These are phyloP conservation scores for Linnaemya tessellans DNA, from an alignment of 2,888 invertebrate genomes.

Conservation along the genomic window DNA sequence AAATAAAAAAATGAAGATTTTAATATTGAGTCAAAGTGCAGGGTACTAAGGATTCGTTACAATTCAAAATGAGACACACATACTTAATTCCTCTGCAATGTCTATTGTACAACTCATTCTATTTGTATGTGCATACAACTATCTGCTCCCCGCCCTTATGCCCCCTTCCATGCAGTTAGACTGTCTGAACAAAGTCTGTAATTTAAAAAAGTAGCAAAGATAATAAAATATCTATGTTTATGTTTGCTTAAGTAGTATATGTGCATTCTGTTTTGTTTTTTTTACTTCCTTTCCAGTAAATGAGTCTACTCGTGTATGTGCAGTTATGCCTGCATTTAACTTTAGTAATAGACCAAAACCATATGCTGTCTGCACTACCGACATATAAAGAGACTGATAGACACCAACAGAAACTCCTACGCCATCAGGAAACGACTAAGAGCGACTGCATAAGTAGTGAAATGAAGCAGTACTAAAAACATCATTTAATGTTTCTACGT, in stretches of 20 bases:
- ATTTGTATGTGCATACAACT: not conserved
- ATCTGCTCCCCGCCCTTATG: not conserved
- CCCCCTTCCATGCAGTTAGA: not conserved
- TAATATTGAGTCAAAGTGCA: not conserved
- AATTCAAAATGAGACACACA: not conserved
- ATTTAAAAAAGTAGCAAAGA: slow-evolving; percentile 59
- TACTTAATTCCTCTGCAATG: not conserved
- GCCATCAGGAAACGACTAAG: slow-evolving; percentile 14
- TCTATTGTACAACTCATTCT: not conserved
- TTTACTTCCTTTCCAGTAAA: not conserved
- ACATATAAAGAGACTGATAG: slow-evolving; percentile 35
- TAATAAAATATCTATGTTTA: slow-evolving; percentile 53
- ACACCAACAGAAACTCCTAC: slow-evolving; percentile 22
- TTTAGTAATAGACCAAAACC: slow-evolving; percentile 48
- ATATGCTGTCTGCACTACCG: slow-evolving; percentile 36
- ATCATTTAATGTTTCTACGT: slow-evolving; percentile 34
- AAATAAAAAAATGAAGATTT: not conserved
- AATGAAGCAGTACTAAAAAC: slow-evolving; percentile 7
- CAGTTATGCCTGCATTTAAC: slow-evolving; percentile 49
- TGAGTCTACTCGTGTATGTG: not conserved
- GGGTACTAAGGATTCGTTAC: not conserved
- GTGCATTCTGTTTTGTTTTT: not conserved
- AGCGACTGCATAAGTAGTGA: slow-evolving; percentile 1
- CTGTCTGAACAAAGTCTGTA: slow-evolving; percentile 55
- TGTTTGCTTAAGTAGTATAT: slow-evolving; percentile 20